A percentile compares a stretch with the other conserved stretches of the same genome.
Conservation (phyloP, 2,797 vertebrate species). For the Spheniscus humboldti region DNA sequence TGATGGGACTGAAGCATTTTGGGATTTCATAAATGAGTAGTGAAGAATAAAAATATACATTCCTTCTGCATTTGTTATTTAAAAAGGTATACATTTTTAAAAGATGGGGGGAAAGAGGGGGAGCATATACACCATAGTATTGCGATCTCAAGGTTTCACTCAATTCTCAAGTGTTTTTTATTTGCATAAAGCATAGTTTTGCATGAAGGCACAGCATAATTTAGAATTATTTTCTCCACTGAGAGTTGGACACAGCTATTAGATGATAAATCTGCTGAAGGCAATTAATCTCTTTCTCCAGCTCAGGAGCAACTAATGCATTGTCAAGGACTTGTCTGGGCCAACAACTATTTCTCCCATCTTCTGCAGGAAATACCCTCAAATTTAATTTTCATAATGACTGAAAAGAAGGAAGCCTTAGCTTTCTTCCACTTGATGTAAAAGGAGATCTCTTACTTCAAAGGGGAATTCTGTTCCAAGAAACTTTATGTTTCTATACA, state of each 20-base stretch:
- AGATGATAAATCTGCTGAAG: neutral
- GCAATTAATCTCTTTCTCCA: neutral
- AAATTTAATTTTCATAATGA: neutral
- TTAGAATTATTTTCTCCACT: neutral
- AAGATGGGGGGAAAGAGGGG: neutral
- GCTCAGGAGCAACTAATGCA: neutral
- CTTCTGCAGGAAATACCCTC: neutral
- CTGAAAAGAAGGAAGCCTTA: neutral
- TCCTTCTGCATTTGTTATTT: neutral
- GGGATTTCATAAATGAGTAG: neutral
- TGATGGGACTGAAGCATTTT: neutral
- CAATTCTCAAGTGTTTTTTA: neutral
- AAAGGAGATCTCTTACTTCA: neutral
- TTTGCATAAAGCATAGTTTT: neutral
- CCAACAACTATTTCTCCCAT: neutral
- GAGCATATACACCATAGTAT: neutral
- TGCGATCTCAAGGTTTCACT: neutral
- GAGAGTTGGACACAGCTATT: neutral
- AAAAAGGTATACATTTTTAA: neutral
- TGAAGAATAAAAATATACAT: neutral
- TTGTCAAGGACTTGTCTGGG: neutral
- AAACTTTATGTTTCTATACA: neutral
- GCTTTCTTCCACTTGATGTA: neutral
- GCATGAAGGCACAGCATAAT: neutral
- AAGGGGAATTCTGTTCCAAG: neutral